These are phyloP conservation scores for Apostichopus leukothele DNA, from an alignment of 53 echinoderm and acorn worm species.

Conservation along the genomic window DNA sequence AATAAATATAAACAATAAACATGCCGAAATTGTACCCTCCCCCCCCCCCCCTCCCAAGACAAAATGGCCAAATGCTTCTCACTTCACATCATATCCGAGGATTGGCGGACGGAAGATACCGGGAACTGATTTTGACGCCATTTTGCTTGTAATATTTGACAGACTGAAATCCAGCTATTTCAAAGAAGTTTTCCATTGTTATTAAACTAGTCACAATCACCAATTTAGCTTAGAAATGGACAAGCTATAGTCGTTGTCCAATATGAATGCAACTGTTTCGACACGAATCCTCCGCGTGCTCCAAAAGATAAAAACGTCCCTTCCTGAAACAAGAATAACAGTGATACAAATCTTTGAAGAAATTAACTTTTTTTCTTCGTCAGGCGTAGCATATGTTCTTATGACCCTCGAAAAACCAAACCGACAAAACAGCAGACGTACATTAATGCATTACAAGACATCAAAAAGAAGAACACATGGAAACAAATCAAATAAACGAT, in stretches of 20 bases:
- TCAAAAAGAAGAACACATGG: too few species aligned
- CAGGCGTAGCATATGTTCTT: too few species aligned
- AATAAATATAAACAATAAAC: too few species aligned
- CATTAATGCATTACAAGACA: too few species aligned
- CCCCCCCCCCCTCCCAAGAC: too few species aligned
- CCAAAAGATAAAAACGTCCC: constrained; percentile 10
- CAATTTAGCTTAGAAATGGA: constrained; percentile 21
- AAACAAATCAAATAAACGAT: too few species aligned
- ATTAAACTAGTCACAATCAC: not conserved
- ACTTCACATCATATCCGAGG: constrained; percentile 21
- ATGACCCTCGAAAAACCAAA: too few species aligned
- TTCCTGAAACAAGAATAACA: too few species aligned
- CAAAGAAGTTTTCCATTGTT: not conserved
- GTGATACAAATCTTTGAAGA: too few species aligned
- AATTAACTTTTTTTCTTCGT: too few species aligned
- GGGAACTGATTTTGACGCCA: constrained; percentile 4
- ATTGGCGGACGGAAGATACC: not conserved
- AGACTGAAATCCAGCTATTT: not conserved
- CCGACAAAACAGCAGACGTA: too few species aligned
- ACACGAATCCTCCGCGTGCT: not conserved
- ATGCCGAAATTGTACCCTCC: too few species aligned
- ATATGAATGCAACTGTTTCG: constrained; percentile 22
- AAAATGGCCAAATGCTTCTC: not conserved
- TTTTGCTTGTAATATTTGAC: not conserved
- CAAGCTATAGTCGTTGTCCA: constrained; percentile 2